Conservation (phyloP, 1,140 invertebrate genomes). For the Phthorimaea operculella region DNA sequence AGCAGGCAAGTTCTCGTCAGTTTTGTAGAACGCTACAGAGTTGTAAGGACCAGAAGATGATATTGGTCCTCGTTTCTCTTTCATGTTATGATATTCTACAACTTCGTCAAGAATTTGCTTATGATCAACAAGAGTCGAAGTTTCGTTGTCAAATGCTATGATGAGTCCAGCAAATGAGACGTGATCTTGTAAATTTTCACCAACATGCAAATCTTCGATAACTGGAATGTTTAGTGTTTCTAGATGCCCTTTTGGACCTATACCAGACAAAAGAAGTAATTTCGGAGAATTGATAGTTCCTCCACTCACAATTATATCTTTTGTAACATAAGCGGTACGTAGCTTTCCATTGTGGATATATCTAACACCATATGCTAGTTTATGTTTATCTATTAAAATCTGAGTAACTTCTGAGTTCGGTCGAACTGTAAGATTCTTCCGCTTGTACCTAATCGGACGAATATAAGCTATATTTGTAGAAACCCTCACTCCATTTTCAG, state of each 20-base stretch:
- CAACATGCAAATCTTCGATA: slow-evolving; percentile 68
- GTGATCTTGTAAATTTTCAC: slow-evolving; percentile 69
- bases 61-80: background rate
- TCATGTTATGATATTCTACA: background rate
- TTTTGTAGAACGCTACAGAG: background rate
- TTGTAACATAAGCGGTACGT: slow-evolving; percentile 36
- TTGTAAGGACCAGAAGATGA: background rate
- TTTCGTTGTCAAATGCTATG: background rate
- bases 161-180: slow-evolving; percentile 32
- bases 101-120: slow-evolving; percentile 1
- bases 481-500: slow-evolving; percentile 70
- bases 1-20: background rate
- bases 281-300: slow-evolving; percentile 71
- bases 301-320: slow-evolving; percentile 71
- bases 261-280: slow-evolving; percentile 70
- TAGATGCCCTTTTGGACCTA: slow-evolving; percentile 69
- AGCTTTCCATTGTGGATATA: slow-evolving; percentile 69
- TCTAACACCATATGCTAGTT: slow-evolving; percentile 75
- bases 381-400: slow-evolving; percentile 76
- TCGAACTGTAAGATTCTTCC: slow-evolving; percentile 76
- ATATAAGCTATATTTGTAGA: slow-evolving; percentile 79
- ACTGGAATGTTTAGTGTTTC: slow-evolving; percentile 50
- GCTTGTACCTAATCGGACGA: slow-evolving; percentile 71
- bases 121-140: background rate
- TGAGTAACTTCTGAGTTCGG: slow-evolving; percentile 75